phyloP scores from a whole-genome alignment of 2,888 invertebrate species.

The Drosophila dives region DNA sequence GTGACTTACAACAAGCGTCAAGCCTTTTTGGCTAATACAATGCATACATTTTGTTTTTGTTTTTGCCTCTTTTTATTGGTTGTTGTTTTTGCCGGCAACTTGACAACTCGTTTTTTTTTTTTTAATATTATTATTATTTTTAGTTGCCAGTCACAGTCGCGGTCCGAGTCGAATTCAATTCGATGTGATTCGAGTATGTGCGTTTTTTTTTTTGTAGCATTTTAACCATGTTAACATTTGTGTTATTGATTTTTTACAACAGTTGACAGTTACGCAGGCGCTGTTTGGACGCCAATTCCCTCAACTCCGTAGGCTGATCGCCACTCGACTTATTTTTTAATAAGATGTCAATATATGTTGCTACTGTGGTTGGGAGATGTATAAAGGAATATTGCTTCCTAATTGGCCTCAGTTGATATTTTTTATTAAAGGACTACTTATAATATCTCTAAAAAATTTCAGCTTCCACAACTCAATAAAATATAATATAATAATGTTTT shows the following conservation, averaged over 20 bases:
- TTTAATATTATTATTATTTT: conserved; percentile 12
- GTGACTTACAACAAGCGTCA: conserved; percentile 51
- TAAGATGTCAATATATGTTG: conserved; percentile 40
- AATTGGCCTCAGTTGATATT: not conserved
- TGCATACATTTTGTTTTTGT: conserved; percentile 15
- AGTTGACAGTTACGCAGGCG: conserved; percentile 77
- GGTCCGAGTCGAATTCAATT: conserved; percentile 20
- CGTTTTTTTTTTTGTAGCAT: conserved; percentile 21
- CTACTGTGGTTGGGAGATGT: not conserved
- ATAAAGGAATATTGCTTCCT: not conserved
- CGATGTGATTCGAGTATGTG: conserved; percentile 13
- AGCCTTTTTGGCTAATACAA: conserved; percentile 54
- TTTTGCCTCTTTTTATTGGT: conserved; percentile 39
- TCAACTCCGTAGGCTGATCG: not conserved
- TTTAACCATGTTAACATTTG: conserved; percentile 73
- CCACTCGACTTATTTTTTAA: conserved; percentile 32
- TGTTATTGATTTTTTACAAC: conserved; percentile 77
- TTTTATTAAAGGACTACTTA: not conserved
- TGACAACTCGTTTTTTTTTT: conserved; percentile 36
- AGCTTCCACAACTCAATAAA: not conserved
- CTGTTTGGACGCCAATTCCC: conserved; percentile 24
- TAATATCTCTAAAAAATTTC: not conserved
- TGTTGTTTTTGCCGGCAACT: conserved; percentile 29
- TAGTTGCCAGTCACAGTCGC: conserved; percentile 25
- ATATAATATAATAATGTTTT: not conserved